Evolutionary conservation across 2,113 vertebrate species (phyloP), one percentile per base, ranked within the genome.

Genomic region (Macroglossus sobrinus): DNA sequence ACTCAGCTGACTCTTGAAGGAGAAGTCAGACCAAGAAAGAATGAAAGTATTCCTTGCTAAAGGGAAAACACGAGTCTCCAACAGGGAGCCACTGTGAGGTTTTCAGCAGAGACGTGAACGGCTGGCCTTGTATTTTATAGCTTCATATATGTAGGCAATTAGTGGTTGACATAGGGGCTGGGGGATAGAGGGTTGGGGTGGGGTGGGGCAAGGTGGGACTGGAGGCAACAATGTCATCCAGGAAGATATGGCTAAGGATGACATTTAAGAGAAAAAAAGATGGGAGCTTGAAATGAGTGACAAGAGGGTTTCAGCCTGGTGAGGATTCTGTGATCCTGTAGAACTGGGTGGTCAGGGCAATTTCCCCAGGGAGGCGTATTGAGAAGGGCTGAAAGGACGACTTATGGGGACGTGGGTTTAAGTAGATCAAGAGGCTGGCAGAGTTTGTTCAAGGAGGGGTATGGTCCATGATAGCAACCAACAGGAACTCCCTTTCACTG

Each of bases 171-270:
- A 64, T 26, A 26, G 35, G 43, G 21, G 21, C 5, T 3, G 26
- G 47, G 43, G 10, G n/a, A 50, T 50, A 22, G 26, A 1, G 33
- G 40, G 57, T 33, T 50, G 22, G 45, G 35, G 7, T 40, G 33
- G 18, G 5, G 15, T 1, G 0, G 2, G 18, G n/a, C n/a, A n/a
- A n/a, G n/a, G 7, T 40, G 33, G 18, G 5, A 28, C 24, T 19
- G 43, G 55, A 66, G 69, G 16, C 8, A 9, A 55, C 21, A 18
- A 5, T 55, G n/a, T n/a, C 24, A 68, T 40, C 15, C n/a, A 21
- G 74, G 69, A 89, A 21, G 21, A 21, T 6, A 16, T 50, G 16
- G 22, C n/a, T 22, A 14, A 40, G 68, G 22, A 80, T 35, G 43
- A 43, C 40, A 64, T 15, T 30, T 30, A 68, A 79, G 76, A 75